Percentiles rank a stretch among this genome's conserved stretches.
Conservation (phyloP, 2,113 vertebrate genomes). For the Callopanchax toddi region DNA sequence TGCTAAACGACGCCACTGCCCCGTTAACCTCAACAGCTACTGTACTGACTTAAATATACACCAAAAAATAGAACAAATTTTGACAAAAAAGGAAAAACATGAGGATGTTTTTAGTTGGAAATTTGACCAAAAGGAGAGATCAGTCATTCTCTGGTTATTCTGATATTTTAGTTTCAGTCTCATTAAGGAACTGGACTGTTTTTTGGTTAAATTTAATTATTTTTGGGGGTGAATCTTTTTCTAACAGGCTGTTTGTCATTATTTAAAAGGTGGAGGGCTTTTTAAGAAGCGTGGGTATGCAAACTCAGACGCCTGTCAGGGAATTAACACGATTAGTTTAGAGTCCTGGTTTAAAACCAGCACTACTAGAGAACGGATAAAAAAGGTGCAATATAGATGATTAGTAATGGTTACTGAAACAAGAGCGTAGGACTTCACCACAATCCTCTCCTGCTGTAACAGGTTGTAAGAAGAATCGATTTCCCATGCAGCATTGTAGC, state of each 20-base stretch:
- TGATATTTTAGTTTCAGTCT: slow-evolving; percentile 36
- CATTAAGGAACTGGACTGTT: slow-evolving; percentile 27
- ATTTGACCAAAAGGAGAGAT: slow-evolving; percentile 29
- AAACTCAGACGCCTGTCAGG: slow-evolving; percentile 63
- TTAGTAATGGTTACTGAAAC: slow-evolving; percentile 55
- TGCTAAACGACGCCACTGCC: slow-evolving; percentile 68
- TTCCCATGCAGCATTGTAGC: slow-evolving; percentile 80
- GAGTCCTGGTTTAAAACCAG: slow-evolving; percentile 48
- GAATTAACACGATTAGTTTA: slow-evolving; percentile 64
- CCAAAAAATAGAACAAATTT: slow-evolving; percentile 1
- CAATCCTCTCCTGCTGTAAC: slow-evolving; percentile 36
- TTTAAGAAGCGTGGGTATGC: slow-evolving; percentile 56
- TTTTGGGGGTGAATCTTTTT: slow-evolving; percentile 31
- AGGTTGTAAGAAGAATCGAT: slow-evolving; percentile 51
- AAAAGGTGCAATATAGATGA: slow-evolving; percentile 78
- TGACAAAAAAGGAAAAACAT: slow-evolving; percentile 1
- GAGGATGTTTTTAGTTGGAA: slow-evolving; percentile 26
- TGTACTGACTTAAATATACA: slow-evolving; percentile 25
- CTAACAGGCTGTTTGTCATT: slow-evolving; percentile 35
- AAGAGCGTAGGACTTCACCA: slow-evolving; percentile 24
- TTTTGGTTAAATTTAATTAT: slow-evolving; percentile 26
- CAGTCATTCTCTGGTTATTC: slow-evolving; percentile 29
- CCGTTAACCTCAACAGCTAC: slow-evolving; percentile 60
- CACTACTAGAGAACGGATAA: slow-evolving; percentile 33
- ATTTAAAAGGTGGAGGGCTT: too few species aligned